Evolutionary conservation across 2,113 vertebrate species (phyloP).

Genomic region (Lipophrys pholis): DNA sequence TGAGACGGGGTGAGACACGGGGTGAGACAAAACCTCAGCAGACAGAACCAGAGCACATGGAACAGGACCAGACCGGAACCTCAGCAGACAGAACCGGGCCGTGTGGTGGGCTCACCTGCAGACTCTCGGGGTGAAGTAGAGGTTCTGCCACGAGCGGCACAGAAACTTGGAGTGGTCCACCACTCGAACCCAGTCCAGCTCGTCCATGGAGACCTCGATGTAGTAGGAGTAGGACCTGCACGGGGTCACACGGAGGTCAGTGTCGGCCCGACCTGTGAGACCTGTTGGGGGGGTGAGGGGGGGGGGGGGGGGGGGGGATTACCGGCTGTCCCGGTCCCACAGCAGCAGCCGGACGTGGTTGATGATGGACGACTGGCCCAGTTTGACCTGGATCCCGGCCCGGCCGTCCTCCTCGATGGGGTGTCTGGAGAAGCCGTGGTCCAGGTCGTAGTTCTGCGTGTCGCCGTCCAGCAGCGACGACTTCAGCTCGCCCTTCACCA

Average conservation of each 20-base stretch:
- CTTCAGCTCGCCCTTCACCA: constrained; percentile 97
- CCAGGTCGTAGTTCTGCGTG: constrained; percentile 98
- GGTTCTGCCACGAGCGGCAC: constrained; percentile 97
- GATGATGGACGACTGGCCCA: constrained; percentile 94
- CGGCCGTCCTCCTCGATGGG: constrained; percentile 96
- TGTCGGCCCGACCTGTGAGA: too few relatives aligned
- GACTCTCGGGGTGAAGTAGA: constrained; percentile 93
- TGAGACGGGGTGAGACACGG: constrained; percentile 55
- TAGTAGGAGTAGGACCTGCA: constrained; percentile 97
- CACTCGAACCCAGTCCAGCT: constrained; percentile 97
- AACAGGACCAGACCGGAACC: too few relatives aligned
- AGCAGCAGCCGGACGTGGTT: constrained; percentile 96
- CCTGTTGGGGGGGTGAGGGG: too few relatives aligned
- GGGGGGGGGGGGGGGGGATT: not conserved
- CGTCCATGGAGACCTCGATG: constrained; percentile 98
- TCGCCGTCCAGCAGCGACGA: constrained; percentile 96
- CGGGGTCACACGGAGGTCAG: too few relatives aligned
- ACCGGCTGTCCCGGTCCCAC: constrained; percentile 98
- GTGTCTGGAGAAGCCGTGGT: constrained; percentile 98
- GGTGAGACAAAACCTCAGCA: too few relatives aligned
- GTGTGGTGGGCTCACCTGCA: too few relatives aligned
- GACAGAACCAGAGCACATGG: too few relatives aligned
- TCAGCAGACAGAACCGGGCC: too few relatives aligned
- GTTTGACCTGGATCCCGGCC: constrained; percentile 93
- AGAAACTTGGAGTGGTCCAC: constrained; percentile 95